A percentile compares a stretch with the other conserved stretches of the same genome.
phyloP scores from a whole-genome alignment of 2,113 vertebrate species.

The Egretta garzetta region DNA sequence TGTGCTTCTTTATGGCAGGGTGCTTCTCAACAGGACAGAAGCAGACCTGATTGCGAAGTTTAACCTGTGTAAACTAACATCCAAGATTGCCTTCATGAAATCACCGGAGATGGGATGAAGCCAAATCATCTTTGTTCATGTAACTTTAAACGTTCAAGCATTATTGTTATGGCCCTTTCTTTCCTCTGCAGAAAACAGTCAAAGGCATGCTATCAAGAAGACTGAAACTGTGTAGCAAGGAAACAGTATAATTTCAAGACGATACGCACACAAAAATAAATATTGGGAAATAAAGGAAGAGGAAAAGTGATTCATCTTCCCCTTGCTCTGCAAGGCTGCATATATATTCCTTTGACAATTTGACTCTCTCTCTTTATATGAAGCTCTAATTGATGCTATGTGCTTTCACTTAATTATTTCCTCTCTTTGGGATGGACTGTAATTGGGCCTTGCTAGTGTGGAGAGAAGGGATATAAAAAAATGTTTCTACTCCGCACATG shows the following conservation, averaged over 20 bases:
- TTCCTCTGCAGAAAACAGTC: background rate
- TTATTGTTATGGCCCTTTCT: background rate
- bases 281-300: background rate
- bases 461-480: background rate
- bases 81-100: constrained; percentile 1
- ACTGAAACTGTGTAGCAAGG: background rate
- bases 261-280: background rate
- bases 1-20: background rate
- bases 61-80: background rate
- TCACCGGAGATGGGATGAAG: background rate
- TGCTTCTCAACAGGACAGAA: background rate
- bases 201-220: background rate
- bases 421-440: background rate
- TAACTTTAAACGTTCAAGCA: background rate
- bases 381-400: background rate
- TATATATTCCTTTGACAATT: background rate
- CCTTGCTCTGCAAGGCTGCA: background rate
- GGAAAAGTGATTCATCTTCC: background rate
- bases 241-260: background rate
- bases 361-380: background rate
- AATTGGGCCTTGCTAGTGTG: background rate
- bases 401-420: background rate
- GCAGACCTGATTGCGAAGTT: background rate
- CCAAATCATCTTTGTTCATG: background rate
- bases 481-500: background rate